Percentiles rank a stretch among this genome's conserved stretches.
Conservation (phyloP, 2,888 invertebrate species). For the Camponotus fellah region DNA sequence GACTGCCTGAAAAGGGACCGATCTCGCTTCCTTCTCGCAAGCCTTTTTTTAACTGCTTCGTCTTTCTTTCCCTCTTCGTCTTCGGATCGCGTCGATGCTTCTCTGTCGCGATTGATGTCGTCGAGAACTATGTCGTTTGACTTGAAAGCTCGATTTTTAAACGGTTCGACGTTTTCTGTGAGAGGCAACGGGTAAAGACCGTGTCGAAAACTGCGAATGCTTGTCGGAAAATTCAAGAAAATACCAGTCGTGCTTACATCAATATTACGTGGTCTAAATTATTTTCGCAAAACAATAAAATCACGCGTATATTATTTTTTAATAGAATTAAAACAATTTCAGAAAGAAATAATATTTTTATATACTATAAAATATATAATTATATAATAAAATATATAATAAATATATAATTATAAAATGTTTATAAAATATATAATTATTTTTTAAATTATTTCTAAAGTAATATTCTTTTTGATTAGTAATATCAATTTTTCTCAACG, state of each 20-base stretch:
- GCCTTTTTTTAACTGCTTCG: constrained; percentile 34
- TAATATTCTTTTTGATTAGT: not conserved
- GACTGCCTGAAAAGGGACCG: constrained; percentile 55
- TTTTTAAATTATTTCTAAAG: not conserved
- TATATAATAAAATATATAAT: not conserved
- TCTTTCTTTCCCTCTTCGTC: constrained; percentile 1
- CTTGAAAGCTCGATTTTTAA: constrained; percentile 47
- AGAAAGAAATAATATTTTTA: not conserved
- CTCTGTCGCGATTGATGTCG: constrained; percentile 34
- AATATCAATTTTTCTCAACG: not conserved
- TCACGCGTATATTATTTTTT: not conserved
- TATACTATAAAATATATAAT: not conserved
- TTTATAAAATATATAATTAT: not conserved
- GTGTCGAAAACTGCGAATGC: not conserved
- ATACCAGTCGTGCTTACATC: not conserved
- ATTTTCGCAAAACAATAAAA: constrained; percentile 19
- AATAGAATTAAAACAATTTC: not conserved
- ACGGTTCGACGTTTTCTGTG: constrained; percentile 31
- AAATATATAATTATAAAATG: not conserved
- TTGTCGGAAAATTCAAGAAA: constrained; percentile 12
- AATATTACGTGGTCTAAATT: constrained; percentile 6
- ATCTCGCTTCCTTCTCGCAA: constrained; percentile 26
- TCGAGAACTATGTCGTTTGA: constrained; percentile 27
- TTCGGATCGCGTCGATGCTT: constrained; percentile 14
- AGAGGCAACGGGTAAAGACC: constrained; percentile 20